Conservation (phyloP, 37 sponge, comb jelly and placozoan genomes). For the Chondrosia reniformis region DNA sequence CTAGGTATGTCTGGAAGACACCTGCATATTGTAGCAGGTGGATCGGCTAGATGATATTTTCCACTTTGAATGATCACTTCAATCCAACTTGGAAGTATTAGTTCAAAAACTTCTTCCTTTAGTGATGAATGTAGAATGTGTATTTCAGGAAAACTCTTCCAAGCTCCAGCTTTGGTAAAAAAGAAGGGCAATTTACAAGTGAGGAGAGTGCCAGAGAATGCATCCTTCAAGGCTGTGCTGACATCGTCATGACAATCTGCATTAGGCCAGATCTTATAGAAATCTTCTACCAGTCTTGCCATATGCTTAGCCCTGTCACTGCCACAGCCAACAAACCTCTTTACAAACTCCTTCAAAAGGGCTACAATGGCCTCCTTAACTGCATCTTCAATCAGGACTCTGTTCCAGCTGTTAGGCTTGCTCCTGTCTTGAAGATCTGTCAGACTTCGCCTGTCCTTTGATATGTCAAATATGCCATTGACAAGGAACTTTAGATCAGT, state of each 20-base stretch:
- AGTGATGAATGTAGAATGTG: background rate
- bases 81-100: background rate
- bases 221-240: background rate
- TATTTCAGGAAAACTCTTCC: background rate
- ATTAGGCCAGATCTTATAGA: constrained; percentile 53
- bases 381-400: constrained; percentile 27
- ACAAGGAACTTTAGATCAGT: constrained; percentile 51
- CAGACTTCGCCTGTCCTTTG: constrained; percentile 40
- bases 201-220: background rate
- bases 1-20: background rate
- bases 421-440: constrained; percentile 9
- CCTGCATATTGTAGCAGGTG: background rate
- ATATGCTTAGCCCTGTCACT: background rate
- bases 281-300: constrained; percentile 5
- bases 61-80: background rate
- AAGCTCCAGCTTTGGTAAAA: background rate
- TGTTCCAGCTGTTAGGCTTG: constrained; percentile 37
- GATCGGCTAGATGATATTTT: background rate
- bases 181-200: background rate
- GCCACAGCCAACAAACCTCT: background rate
- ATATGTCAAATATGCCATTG: constrained; percentile 67
- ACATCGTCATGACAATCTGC: constrained; percentile 7
- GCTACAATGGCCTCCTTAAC: constrained; percentile 24
- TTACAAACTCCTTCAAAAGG: constrained; percentile 14
- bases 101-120: background rate